A percentile compares a stretch with the other conserved stretches of the same genome.
Conservation (phyloP, 2,113 vertebrate genomes). For the Tetraodon nigroviridis region DNA sequence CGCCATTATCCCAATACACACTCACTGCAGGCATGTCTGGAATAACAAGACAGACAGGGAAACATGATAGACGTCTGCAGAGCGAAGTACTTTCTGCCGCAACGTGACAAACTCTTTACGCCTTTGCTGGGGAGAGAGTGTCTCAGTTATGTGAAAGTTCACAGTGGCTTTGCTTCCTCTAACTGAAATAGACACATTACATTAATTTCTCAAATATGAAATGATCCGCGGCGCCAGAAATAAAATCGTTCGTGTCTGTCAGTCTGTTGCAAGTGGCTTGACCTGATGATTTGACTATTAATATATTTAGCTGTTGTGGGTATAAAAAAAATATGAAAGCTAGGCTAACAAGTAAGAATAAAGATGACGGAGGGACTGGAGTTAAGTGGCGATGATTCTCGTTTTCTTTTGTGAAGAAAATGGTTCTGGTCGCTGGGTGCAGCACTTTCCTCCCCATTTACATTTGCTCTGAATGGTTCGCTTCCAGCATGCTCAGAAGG, state of each 20-base stretch:
- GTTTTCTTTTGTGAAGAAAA: constrained; percentile 55
- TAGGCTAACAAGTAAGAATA: constrained; percentile 57
- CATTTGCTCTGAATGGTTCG: constrained; percentile 69
- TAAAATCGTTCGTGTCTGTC: constrained; percentile 59
- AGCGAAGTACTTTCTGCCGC: constrained; percentile 54
- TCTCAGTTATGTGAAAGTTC: constrained; percentile 49
- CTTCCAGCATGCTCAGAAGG: constrained; percentile 59
- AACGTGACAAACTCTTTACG: constrained; percentile 53
- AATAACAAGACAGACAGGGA: constrained; percentile 53
- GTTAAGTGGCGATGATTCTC: constrained; percentile 57
- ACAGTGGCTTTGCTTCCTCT: constrained; percentile 38
- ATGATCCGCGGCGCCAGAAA: constrained; percentile 31
- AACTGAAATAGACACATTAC: constrained; percentile 58
- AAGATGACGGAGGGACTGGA: constrained; percentile 59
- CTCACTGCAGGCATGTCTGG: constrained; percentile 44
- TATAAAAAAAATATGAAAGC: constrained; percentile 57
- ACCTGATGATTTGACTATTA: constrained; percentile 41
- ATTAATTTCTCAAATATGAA: constrained; percentile 52
- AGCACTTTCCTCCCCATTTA: constrained; percentile 71
- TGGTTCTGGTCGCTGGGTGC: constrained; percentile 65
- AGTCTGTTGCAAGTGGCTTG: constrained; percentile 49
- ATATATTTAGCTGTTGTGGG: constrained; percentile 62
- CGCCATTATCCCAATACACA: constrained; percentile 57
- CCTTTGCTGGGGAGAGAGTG: constrained; percentile 38
- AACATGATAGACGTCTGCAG: constrained; percentile 50